Percentiles rank a stretch among this genome's conserved stretches.
These are phyloP conservation scores for Uria aalge DNA, from an alignment of 2,113 vertebrate genomes.

Conservation along the genomic window DNA sequence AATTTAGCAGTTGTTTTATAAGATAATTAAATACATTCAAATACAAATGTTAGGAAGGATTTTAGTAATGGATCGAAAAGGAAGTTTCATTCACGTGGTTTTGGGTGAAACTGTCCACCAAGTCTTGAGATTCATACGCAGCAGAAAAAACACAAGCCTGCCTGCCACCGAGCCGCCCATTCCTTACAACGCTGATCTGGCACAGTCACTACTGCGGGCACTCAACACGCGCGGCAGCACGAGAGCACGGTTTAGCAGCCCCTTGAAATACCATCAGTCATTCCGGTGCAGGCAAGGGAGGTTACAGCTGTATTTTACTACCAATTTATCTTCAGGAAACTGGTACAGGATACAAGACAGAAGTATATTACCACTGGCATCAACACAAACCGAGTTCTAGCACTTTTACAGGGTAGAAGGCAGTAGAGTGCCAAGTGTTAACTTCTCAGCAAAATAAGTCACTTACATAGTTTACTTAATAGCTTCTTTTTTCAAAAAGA, in stretches of 20 bases:
- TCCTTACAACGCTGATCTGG: fast-evolving
- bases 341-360: not conserved
- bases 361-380: not conserved
- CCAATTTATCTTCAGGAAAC: not conserved
- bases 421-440: not conserved
- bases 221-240: fast-evolving
- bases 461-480: not conserved
- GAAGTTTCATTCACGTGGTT: not conserved
- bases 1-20: not conserved
- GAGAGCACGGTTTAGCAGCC: not conserved
- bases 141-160: not conserved
- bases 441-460: not conserved
- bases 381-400: not conserved
- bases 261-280: not conserved
- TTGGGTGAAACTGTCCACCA: not conserved
- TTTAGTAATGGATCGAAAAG: not conserved
- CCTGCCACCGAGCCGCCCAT: fast-evolving
- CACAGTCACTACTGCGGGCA: not conserved
- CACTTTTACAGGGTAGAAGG: not conserved
- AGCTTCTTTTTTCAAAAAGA: not conserved
- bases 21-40: not conserved
- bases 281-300: not conserved
- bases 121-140: not conserved
- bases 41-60: not conserved
- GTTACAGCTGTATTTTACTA: not conserved